Evolutionary conservation across 2,888 invertebrate species (phyloP).

Genomic region (Latrodectus elegans): DNA sequence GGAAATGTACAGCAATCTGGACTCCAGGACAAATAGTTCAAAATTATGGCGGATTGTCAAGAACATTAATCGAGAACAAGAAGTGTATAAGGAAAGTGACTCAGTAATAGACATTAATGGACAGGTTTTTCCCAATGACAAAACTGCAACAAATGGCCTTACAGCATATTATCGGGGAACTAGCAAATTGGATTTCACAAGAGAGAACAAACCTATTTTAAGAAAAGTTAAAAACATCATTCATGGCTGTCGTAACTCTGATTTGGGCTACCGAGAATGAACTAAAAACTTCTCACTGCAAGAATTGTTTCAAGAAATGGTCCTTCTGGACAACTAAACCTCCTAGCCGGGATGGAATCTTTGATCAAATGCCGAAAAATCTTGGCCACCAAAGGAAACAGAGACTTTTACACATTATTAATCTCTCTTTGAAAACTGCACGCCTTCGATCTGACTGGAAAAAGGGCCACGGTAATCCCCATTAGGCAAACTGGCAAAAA

Average conservation of each 20-base stretch:
- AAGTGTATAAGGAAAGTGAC: neutral
- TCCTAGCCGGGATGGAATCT: neutral
- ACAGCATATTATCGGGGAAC: neutral
- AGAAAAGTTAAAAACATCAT: slow-evolving; percentile 13
- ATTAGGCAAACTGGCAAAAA: neutral
- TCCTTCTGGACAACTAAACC: slow-evolving; percentile 5
- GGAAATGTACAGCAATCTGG: neutral
- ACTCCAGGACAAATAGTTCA: too few species aligned
- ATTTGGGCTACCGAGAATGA: neutral
- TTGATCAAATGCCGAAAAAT: slow-evolving; percentile 8
- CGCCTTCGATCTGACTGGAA: neutral
- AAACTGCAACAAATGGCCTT: neutral
- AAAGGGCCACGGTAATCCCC: neutral
- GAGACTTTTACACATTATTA: neutral
- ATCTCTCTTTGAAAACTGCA: neutral
- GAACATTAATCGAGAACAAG: neutral
- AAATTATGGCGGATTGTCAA: slow-evolving; percentile 7
- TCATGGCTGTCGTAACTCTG: slow-evolving; percentile 13
- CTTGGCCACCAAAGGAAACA: neutral
- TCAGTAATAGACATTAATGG: neutral
- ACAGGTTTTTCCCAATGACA: neutral
- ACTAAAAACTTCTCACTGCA: neutral
- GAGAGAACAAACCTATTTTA: neutral
- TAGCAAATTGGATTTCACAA: neutral
- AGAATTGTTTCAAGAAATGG: slow-evolving; percentile 10